Conservation (phyloP, 2,888 invertebrate genomes). For the Pheosia tremula region DNA sequence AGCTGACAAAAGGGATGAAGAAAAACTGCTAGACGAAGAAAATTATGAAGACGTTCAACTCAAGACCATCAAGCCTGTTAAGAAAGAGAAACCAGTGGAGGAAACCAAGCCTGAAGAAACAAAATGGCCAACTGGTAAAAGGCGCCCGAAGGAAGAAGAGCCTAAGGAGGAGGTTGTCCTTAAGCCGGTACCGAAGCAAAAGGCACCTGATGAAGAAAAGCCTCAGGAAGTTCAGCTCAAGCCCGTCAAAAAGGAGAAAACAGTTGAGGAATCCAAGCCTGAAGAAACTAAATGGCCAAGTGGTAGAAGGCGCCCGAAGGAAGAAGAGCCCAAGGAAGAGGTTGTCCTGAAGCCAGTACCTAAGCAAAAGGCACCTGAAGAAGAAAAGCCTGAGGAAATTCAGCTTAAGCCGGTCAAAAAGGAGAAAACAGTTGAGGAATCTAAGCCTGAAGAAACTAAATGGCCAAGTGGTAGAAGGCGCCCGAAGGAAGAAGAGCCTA, state of each 20-base stretch:
- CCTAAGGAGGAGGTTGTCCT: conserved; percentile 41
- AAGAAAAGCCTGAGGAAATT: conserved; percentile 26
- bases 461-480: conserved; percentile 46
- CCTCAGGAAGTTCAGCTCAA: conserved; percentile 50
- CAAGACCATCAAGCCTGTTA: background rate
- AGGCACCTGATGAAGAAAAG: conserved; percentile 58
- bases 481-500: conserved; percentile 57
- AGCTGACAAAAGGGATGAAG: conserved; percentile 54
- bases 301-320: conserved; percentile 21
- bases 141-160: conserved; percentile 37
- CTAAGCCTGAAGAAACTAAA: conserved; percentile 48
- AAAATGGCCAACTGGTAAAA: conserved; percentile 42
- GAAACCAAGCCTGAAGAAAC: conserved; percentile 59
- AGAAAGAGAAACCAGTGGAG: conserved; percentile 29
- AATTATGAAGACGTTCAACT: no score
- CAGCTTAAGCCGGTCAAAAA: conserved; percentile 44
- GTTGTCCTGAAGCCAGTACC: conserved; percentile 36
- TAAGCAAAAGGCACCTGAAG: conserved; percentile 21
- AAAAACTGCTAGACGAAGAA: conserved; percentile 28
- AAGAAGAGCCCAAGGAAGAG: conserved; percentile 25
- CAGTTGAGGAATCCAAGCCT: conserved; percentile 49
- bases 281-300: conserved; percentile 21
- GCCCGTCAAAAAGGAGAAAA: conserved; percentile 48
- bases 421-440: conserved; percentile 24
- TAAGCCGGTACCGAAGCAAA: conserved; percentile 57